Percentiles rank a stretch among this genome's conserved stretches.
Conservation (phyloP, 2,888 invertebrate genomes). For the Sinopyrophorus schimmeli region DNA sequence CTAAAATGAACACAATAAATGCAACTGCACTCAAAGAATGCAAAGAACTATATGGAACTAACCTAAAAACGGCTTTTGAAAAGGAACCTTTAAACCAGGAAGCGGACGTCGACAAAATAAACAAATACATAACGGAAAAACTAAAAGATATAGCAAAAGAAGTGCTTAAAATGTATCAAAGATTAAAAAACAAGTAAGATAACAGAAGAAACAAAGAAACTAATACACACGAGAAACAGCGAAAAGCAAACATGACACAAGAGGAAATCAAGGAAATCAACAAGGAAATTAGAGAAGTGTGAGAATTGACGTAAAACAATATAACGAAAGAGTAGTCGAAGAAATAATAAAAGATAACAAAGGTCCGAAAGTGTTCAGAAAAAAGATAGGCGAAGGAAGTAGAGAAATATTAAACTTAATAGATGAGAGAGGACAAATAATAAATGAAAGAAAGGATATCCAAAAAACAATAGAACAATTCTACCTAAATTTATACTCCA, state of each 20-base stretch:
- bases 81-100: background rate
- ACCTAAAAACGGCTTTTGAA: background rate
- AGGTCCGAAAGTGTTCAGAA: too few species aligned
- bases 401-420: conserved; percentile 5
- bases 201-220: conserved; percentile 2
- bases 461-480: background rate
- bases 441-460: background rate
- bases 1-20: background rate
- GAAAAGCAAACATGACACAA: background rate
- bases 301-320: background rate
- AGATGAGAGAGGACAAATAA: conserved; percentile 1
- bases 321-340: background rate
- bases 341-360: too few species aligned
- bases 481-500: background rate
- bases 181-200: background rate
- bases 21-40: background rate
- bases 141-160: background rate
- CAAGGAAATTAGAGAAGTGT: background rate
- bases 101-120: background rate
- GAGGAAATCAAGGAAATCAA: background rate
- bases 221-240: background rate
- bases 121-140: background rate
- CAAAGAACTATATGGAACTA: background rate
- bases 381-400: too few species aligned
- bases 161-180: background rate